phyloP scores from a whole-genome alignment of 92 coral and sea anemone species.

The Parazoanthus darwini region DNA sequence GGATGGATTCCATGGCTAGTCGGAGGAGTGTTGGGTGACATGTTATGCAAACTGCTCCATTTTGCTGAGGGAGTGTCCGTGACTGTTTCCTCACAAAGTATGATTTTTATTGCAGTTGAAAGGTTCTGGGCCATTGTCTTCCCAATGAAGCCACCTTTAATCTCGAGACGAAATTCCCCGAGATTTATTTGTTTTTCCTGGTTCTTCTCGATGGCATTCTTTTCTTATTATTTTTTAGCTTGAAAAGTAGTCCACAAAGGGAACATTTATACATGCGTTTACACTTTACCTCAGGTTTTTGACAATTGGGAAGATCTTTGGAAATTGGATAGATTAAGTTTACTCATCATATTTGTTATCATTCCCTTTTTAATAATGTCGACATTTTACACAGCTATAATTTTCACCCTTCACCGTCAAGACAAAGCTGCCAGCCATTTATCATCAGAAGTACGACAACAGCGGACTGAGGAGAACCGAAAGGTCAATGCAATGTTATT shows the following conservation, averaged over 20 bases:
- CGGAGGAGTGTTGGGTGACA: too few relatives aligned
- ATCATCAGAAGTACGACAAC: neutral
- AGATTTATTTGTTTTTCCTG: neutral
- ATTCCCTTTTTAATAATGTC: neutral
- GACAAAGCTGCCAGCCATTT: neutral
- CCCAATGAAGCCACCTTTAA: too few relatives aligned
- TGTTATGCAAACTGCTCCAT: too few relatives aligned
- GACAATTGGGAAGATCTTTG: neutral
- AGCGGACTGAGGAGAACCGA: neutral
- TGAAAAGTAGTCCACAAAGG: neutral
- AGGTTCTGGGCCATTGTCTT: too few relatives aligned
- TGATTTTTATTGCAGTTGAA: too few relatives aligned
- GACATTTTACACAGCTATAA: neutral
- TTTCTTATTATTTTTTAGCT: conserved; percentile 1
- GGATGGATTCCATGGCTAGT: too few relatives aligned
- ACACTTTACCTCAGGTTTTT: neutral
- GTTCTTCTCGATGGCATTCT: neutral
- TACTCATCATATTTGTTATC: neutral
- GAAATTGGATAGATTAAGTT: neutral
- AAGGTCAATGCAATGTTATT: too few relatives aligned
- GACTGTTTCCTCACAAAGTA: too few relatives aligned
- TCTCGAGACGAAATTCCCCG: neutral
- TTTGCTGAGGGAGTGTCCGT: too few relatives aligned
- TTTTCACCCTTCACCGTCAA: neutral
- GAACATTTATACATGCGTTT: neutral